Base-by-base conservation (phyloP, 2,797 vertebrate genomes). In the Falco peregrinus region DNA sequence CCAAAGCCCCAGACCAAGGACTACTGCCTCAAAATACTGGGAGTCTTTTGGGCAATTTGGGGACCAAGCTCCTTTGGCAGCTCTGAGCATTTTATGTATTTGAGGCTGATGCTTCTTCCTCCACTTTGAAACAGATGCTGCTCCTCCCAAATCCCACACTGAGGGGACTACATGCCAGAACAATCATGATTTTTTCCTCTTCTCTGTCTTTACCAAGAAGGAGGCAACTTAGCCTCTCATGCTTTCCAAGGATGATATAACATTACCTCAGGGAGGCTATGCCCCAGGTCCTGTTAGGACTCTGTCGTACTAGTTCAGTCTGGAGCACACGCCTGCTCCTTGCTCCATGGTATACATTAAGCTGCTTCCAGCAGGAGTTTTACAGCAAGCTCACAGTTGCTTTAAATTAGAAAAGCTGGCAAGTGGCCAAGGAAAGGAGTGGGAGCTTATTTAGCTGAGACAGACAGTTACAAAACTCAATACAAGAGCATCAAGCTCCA, bases 361-460 rank as follows among this genome's bases (percentile, higher is more conserved):
- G 83, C 94, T 95, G 96, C 97, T 97, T 97, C 95, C 97, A 97
- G 96, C 91, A 93, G 95, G 96, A 97, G 95, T 96, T 97, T 98
- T 96, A 97, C 90, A 97, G 97, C 95, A 95, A 97, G 97, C 97
- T 97, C 95, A 39, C 98, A 98, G 98, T 98, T 98, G 98, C 98
- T 98, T 98, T 98, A 97, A 97, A 98, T 98, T 98, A 98, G 94
- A 98, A 97, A 95, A 95, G 71, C 70, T 98, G 98, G 98, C 97
- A 96, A 97, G 97, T 89, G 95, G 96, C 96, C 67, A 95, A 94
- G 96, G 97, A 94, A 97, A 97, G 96, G 97, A 98, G 97, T 93
- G 45, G 97, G 97, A 97, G 97, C 98, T 97, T 96, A 94, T 97
- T 98, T 96, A 98, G 96, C 96, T 71, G 97, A 97, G 97, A 97